phyloP scores from a whole-genome alignment of 2,797 vertebrate genomes.

The Emys orbicularis region DNA sequence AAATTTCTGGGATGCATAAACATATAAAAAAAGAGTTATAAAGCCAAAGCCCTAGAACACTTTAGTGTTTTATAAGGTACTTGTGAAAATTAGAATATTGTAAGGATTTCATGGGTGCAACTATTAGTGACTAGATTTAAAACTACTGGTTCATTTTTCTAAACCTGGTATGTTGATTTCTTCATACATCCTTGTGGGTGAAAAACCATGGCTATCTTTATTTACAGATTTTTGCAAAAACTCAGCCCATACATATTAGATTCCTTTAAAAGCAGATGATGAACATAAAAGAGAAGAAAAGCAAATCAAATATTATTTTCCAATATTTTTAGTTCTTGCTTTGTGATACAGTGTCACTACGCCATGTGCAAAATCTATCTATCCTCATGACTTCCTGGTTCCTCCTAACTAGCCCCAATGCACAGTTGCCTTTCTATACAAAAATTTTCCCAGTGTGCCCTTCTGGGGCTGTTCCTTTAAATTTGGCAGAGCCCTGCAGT shows the following conservation, averaged over 20 bases:
- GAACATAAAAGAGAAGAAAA: too few relatives aligned
- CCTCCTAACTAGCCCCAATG: not conserved
- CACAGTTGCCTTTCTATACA: not conserved
- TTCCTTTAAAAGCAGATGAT: not conserved
- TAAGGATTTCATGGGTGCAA: not conserved
- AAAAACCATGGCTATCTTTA: not conserved
- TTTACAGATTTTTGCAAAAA: not conserved
- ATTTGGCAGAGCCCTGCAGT: not conserved
- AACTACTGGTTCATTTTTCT: not conserved
- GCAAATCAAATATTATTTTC: too few relatives aligned
- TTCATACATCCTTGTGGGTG: not conserved
- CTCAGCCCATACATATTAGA: not conserved
- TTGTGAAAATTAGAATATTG: not conserved
- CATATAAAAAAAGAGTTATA: not conserved
- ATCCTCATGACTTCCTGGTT: not conserved
- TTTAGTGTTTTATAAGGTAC: not conserved
- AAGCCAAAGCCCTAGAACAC: not conserved
- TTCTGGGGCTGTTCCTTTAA: not conserved
- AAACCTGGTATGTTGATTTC: not conserved
- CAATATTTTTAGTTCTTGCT: not conserved
- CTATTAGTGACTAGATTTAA: not conserved
- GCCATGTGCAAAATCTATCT: not conserved
- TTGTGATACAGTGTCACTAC: not conserved
- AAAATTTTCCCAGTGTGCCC: not conserved
- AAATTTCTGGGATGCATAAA: not conserved